A percentile compares a stretch with the other conserved stretches of the same genome.
phyloP scores from a whole-genome alignment of 2,888 invertebrate species.

The Euplexia lucipara region DNA sequence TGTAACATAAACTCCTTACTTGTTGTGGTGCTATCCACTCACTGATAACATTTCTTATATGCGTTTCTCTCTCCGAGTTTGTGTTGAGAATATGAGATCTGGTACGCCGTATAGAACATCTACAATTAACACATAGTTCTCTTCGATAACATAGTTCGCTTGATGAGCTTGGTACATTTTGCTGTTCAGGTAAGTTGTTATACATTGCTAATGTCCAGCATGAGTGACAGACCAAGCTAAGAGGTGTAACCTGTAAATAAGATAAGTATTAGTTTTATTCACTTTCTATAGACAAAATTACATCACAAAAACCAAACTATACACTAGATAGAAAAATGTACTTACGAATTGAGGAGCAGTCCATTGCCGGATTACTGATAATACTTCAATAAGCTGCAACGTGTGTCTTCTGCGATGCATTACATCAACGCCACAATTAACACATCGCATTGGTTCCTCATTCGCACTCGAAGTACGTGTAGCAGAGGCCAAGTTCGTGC shows the following conservation, averaged over 20 bases:
- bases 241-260: slow-evolving; percentile 2
- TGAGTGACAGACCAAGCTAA: slow-evolving; percentile 1
- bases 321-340: no score
- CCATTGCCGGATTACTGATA: not conserved
- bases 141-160: not conserved
- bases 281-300: no score
- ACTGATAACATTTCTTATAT: slow-evolving; percentile 3
- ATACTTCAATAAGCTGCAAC: not conserved
- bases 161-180: not conserved
- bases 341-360: slow-evolving; percentile 11
- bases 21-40: slow-evolving; percentile 1
- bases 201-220: no score
- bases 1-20: no score
- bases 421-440: slow-evolving; percentile 1
- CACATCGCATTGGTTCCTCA: not conserved
- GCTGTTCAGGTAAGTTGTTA: no score
- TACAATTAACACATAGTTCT: slow-evolving; percentile 2
- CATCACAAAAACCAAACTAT: no score
- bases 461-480: not conserved
- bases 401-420: not conserved
- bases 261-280: not conserved
- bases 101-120: slow-evolving; percentile 2
- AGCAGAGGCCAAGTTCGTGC: not conserved
- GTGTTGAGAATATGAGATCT: slow-evolving; percentile 3
- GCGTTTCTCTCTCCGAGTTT: not conserved